A percentile compares a stretch with the other conserved stretches of the same genome.
These are phyloP conservation scores for Nymphalis urticae DNA, from an alignment of 2,888 invertebrate species.

Conservation along the genomic window DNA sequence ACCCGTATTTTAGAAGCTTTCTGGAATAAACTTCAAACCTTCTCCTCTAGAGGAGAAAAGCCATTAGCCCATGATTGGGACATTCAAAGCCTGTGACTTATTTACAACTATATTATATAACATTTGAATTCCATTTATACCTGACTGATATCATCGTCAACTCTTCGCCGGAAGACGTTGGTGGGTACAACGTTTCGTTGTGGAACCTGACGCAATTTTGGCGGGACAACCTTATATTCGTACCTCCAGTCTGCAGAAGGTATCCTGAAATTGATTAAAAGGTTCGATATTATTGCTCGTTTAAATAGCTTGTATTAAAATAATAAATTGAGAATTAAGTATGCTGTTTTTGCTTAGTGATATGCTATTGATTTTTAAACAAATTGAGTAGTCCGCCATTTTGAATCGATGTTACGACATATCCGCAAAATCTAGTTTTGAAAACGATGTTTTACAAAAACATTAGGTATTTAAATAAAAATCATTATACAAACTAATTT, in stretches of 20 bases:
- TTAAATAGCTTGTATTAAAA: too few species aligned
- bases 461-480: too few species aligned
- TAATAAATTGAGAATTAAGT: too few species aligned
- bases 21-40: background rate
- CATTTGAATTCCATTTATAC: constrained; percentile 45
- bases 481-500: too few species aligned
- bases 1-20: background rate
- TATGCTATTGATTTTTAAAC: background rate
- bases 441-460: too few species aligned
- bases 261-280: constrained; percentile 53
- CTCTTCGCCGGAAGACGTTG: constrained; percentile 71
- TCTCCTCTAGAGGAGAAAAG: background rate
- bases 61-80: too few species aligned
- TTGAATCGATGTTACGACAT: too few species aligned
- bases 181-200: constrained; percentile 64
- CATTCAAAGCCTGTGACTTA: too few species aligned
- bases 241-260: constrained; percentile 65
- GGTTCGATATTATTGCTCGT: background rate
- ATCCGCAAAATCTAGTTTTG: too few species aligned
- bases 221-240: constrained; percentile 59
- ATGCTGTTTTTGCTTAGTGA: too few species aligned
- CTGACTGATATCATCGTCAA: constrained; percentile 70
- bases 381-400: background rate
- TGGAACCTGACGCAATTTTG: constrained; percentile 64
- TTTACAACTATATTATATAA: too few species aligned